Base-by-base conservation (phyloP, 2,113 vertebrate species). In the Actinemys pallida region DNA sequence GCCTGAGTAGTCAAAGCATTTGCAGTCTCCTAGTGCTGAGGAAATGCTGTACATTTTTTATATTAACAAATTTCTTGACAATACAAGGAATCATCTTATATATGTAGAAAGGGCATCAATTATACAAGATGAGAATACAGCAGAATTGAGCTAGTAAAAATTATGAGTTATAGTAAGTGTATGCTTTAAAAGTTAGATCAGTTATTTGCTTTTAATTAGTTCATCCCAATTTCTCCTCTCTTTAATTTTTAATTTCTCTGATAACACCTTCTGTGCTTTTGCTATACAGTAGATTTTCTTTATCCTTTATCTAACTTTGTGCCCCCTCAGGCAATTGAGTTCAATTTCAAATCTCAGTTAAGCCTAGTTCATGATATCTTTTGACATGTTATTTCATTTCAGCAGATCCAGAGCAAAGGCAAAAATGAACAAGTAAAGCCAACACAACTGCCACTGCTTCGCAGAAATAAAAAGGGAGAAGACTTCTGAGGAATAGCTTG, bases 61-160 rank as follows among this genome's bases (percentile, higher is more conserved):
- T 39, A 39, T 53, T 10, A 89, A 81, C 50, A 50, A 93, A 86
- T 57, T 49, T 81, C 52, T 56, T 0, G 0, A n/a, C 16, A 76
- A 59, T 75, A 47, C 27, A 22, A 75, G 69, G 31, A 76, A 42
- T 76, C 22, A 78, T 86, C 62, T 54, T 84, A 72, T 10, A 75
- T 54, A 25, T 49, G 35, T 7, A 49, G 2, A 62, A 0, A 0
- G 22, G 16, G 42, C 86, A 80, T n/a, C 65, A 20, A 17, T n/a
- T 39, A 69, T 16, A n/a, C 31, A 69, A 69, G 17, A n/a, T 69
- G 35, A 31, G 86, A 59, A 79, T 14, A 2, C 1, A 59, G 72
- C 76, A 88, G 80, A 76, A 27, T 12, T 42, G 10, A 76, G 24
- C 14, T 75, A 75, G 22, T 42, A 87, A 86, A 57, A 69, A 65